phyloP scores from a whole-genome alignment of 2,888 invertebrate species.

The Lasioglossum villosulum region DNA sequence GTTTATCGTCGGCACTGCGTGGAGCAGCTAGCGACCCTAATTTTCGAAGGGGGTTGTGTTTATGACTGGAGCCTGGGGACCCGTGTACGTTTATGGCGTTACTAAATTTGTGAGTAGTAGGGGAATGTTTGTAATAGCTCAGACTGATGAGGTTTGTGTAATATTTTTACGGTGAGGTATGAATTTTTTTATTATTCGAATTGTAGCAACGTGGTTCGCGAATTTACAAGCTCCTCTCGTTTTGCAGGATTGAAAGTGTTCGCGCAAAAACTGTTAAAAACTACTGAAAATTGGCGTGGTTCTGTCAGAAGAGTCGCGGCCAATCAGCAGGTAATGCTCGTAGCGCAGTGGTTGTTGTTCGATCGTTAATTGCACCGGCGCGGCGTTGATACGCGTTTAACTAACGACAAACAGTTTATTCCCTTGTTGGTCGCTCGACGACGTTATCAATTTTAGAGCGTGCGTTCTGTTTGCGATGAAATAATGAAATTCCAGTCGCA shows the following conservation, averaged over 20 bases:
- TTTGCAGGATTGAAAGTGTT: background rate
- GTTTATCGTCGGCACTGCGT: background rate
- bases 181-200: background rate
- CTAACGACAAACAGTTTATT: conserved; percentile 30
- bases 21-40: background rate
- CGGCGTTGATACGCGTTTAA: conserved; percentile 25
- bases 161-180: background rate
- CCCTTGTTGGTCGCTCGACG: conserved; percentile 30
- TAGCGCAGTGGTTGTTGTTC: conserved; percentile 23
- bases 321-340: conserved; percentile 24
- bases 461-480: conserved; percentile 17
- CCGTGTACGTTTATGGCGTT: background rate
- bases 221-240: background rate
- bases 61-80: background rate
- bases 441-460: conserved; percentile 35
- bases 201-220: background rate
- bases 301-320: background rate
- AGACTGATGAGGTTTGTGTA: background rate
- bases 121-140: background rate
- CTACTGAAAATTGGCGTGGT: background rate
- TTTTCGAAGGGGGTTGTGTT: background rate
- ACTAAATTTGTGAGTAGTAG: conserved; percentile 1
- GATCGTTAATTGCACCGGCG: conserved; percentile 35
- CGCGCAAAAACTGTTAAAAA: background rate
- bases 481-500: background rate